Evolutionary conservation across 1,140 invertebrate genomes (phyloP), one percentile per base, ranked within the genome.

Genomic region (Stratiolaelaps scimitus): DNA sequence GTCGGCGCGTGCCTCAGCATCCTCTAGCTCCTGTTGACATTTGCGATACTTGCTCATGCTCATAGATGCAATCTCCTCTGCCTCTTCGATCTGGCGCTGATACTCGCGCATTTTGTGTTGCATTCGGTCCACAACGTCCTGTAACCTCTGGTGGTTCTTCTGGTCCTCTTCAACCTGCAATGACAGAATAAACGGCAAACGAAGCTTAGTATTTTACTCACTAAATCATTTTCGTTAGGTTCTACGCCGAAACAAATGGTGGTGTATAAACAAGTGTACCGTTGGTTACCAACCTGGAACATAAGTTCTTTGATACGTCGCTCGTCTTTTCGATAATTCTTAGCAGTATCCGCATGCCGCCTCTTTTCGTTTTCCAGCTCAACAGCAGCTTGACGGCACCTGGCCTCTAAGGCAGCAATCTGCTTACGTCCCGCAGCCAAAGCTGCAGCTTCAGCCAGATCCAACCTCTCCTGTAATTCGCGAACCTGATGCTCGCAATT

Each of bases 281-380:
- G 34, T 40, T 40, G 28, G 7, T 48, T 28, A 17, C 53, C 23
- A 29, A 26, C 53, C 53, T 60, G 53, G 23, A 60, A 60, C 53
- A 77, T 74, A 29, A 81, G 70, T 70, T 81, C 80, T 68, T 80
- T 79, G 23, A 79, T 71, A 66, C 78, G 75, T 64, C 78, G 71
- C 67, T 80, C 79, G 48, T 74, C 73, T 70, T 78, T 79, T 68
- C 78, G 74, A 70, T 77, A 72, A 69, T 78, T 77, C 70, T 80
- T 79, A 66, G 79, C 74, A 43, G 92, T 92, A 77, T 94, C 91
- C 70, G 88, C 88, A 79, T 95, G 91, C 80, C 92, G 85, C 75
- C 92, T 85, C 79, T 95, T 90, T 84, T 98, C 94, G 73, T 85
- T 88, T 74, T 98, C 94, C 70, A 97, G 82, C 79, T 97, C 93